These are phyloP conservation scores for Sebastes trivittatus DNA, from an alignment of 2,797 vertebrate species.

Conservation along the genomic window DNA sequence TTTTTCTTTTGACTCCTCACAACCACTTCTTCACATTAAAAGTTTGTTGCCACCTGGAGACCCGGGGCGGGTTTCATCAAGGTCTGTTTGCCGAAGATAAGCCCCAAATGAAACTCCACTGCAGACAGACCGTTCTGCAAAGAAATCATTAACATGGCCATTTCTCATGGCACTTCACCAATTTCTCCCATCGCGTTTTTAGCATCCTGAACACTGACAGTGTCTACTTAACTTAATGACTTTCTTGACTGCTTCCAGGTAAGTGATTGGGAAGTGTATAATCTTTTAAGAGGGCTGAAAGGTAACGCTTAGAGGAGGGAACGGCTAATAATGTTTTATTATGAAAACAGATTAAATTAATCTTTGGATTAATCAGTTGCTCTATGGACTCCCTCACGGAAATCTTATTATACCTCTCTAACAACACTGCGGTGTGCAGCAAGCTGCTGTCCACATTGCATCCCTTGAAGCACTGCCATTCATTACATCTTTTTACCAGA, in stretches of 20 bases:
- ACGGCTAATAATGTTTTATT: conserved; percentile 54
- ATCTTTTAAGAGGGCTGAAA: conserved; percentile 63
- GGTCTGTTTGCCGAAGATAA: conserved; percentile 73
- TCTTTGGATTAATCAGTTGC: conserved; percentile 63
- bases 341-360: conserved; percentile 69
- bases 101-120: conserved; percentile 42
- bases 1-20: conserved; percentile 8
- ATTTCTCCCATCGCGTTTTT: conserved; percentile 49
- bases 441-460: neutral
- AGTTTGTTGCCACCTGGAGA: conserved; percentile 58
- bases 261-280: conserved; percentile 66
- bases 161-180: conserved; percentile 70
- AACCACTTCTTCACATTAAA: conserved; percentile 50
- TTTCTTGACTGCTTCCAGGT: conserved; percentile 69
- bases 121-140: conserved; percentile 57
- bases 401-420: conserved; percentile 40
- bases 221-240: conserved; percentile 74
- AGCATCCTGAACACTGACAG: conserved; percentile 43
- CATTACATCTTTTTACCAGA: neutral
- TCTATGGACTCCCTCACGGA: conserved; percentile 28
- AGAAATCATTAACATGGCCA: conserved; percentile 72
- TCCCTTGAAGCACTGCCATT: neutral
- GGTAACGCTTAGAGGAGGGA: conserved; percentile 44
- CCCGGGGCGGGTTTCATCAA: conserved; percentile 45
- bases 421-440: neutral